Evolutionary conservation across 1,140 invertebrate species (phyloP).

Genomic region (Mizuhopecten yessoensis): DNA sequence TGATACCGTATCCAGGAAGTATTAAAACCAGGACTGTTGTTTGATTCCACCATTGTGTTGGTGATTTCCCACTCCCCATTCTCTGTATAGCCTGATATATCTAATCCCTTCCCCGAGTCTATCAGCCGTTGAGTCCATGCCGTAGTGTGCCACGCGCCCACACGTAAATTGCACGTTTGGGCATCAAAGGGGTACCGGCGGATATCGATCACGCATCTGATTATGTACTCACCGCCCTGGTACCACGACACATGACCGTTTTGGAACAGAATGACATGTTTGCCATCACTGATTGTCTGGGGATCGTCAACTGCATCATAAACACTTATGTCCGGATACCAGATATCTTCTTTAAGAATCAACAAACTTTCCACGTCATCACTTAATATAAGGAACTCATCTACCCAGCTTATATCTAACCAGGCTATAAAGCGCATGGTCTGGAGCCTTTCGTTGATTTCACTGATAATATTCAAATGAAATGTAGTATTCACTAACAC

Average conservation of each 20-base stretch:
- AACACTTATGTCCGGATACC: neutral
- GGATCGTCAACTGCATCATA: neutral
- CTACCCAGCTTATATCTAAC: neutral
- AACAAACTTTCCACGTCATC: neutral
- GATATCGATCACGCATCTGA: neutral
- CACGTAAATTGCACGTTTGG: neutral
- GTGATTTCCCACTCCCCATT: neutral
- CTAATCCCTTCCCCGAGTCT: neutral
- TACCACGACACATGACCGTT: neutral
- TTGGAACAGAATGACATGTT: neutral
- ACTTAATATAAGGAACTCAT: neutral
- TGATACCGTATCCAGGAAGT: neutral
- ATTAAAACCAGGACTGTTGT: conserved; percentile 73
- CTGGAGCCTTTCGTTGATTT: neutral
- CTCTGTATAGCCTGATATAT: neutral
- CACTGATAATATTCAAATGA: neutral
- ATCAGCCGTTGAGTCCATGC: neutral
- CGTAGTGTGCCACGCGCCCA: neutral
- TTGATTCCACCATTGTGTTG: neutral
- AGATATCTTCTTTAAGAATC: neutral
- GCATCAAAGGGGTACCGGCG: neutral
- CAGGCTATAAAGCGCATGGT: neutral
- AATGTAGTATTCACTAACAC: neutral
- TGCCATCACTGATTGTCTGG: neutral
- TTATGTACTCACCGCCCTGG: neutral